Base-by-base conservation (phyloP, 2,888 invertebrate species). In the Trypoxylon attenuatum region DNA sequence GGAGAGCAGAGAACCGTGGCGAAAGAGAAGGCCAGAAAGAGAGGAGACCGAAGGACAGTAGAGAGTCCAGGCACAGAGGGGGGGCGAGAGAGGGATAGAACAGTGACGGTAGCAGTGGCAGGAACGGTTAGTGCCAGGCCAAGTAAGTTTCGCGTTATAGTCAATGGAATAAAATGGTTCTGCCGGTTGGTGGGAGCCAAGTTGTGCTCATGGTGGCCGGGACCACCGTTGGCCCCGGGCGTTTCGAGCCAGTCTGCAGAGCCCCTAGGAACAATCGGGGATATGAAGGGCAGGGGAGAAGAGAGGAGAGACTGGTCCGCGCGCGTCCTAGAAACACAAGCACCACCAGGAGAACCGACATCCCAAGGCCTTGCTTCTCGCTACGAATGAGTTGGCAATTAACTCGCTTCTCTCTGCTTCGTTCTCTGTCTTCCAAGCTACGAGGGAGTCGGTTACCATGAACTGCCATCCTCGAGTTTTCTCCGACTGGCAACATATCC, bases 161-260 rank as follows among this genome's bases (percentile, higher is more conserved):
- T 79, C 80, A 79, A 81, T 80, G 81, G 76, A 82, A 82, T 82
- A 81, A 81, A 84, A 84, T 79, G 77, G 77, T 79, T 71, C 68
- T 61, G 67, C 69, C 59, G 76, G 72, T 70, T 73, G 69, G 73
- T 76, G 72, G 73, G 75, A 71, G 67, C 75, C 74, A 80, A 80
- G 78, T 79, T 79, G 73, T 53, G 71, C 74, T 72, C 72, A 61
- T 62, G 74, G 66, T 75, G 75, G 70, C 64, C 60, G 70, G 73
- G 71, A 78, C 72, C 73, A 67, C 71, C 61, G 70, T 66, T 69
- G 81, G 82, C 76, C 13, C 64, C 71, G 61, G 78, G 79, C 81
- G 78, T 73, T 81, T 71, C 72, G 54, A 62, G 67, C 66, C 69
- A 78, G 78, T 73, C 73, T 62, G 73, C 64, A 29, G 69, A 68